These are phyloP conservation scores for Pelagia noctiluca DNA, from an alignment of 30 jellyfish, hydroid and myxozoan genomes.

Conservation along the genomic window DNA sequence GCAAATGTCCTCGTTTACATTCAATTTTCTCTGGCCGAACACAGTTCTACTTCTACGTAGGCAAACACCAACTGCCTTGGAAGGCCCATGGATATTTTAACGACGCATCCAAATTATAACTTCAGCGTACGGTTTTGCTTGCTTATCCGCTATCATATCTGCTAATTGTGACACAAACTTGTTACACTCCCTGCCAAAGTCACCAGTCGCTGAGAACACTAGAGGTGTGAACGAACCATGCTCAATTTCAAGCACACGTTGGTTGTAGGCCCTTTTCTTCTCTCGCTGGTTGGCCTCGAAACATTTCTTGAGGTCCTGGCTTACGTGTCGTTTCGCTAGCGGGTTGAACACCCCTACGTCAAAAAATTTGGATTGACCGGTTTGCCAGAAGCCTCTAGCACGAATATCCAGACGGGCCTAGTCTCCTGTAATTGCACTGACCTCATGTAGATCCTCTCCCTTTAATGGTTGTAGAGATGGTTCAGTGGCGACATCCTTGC, in stretches of 20 bases:
- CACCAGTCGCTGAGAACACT: conserved; percentile 40
- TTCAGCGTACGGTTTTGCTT: conserved; percentile 15
- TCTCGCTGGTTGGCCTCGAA: conserved; percentile 31
- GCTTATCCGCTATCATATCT: conserved; percentile 22
- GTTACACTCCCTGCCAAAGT: conserved; percentile 30
- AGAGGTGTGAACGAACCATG: conserved; percentile 7
- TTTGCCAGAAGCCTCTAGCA: conserved; percentile 59
- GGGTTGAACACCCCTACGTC: conserved; percentile 57
- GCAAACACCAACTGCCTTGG: conserved; percentile 24
- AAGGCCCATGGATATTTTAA: not conserved
- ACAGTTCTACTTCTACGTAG: conserved; percentile 26
- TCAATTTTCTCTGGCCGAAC: conserved; percentile 5
- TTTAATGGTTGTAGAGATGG: conserved; percentile 12
- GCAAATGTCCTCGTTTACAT: conserved; percentile 6
- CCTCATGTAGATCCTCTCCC: conserved; percentile 16
- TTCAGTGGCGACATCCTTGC: conserved; percentile 34
- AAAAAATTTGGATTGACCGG: conserved; percentile 43
- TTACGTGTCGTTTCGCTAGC: conserved; percentile 32
- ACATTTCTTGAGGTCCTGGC: conserved; percentile 30
- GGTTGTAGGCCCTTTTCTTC: conserved; percentile 25
- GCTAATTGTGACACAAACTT: conserved; percentile 15
- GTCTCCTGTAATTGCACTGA: conserved; percentile 30
- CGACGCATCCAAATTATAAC: conserved; percentile 23
- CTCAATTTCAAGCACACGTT: conserved; percentile 8
- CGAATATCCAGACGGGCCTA: conserved; percentile 50